Percentiles rank a stretch among this genome's conserved stretches.
These are phyloP conservation scores for Rhabditophanes sp. DNA, from an alignment of 2,888 invertebrate species.

Conservation along the genomic window DNA sequence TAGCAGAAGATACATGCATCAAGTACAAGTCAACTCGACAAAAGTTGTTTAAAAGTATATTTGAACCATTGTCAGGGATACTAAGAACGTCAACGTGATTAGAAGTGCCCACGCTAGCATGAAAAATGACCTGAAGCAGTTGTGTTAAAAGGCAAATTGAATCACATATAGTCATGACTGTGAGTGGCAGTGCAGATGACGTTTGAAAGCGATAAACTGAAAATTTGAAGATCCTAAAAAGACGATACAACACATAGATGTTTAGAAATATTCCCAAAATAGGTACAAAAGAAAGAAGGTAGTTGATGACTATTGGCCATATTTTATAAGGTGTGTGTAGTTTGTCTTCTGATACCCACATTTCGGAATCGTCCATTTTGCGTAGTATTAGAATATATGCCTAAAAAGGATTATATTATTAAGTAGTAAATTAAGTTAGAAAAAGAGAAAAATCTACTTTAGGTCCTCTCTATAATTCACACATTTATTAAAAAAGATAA, in stretches of 20 bases:
- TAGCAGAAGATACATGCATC: slow-evolving; percentile 36
- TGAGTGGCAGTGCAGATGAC: slow-evolving; percentile 33
- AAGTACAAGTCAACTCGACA: slow-evolving; percentile 30
- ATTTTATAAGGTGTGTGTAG: too few species aligned
- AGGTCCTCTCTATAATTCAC: too few species aligned
- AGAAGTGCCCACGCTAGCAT: slow-evolving; percentile 9
- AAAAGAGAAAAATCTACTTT: too few species aligned
- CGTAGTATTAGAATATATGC: too few species aligned
- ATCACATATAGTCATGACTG: slow-evolving; percentile 33
- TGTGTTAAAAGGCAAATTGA: slow-evolving; percentile 19
- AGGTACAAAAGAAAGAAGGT: slow-evolving; percentile 26
- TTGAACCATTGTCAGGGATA: not conserved
- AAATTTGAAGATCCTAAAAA: slow-evolving; percentile 1
- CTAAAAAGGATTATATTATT: too few species aligned
- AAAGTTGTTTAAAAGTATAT: too few species aligned
- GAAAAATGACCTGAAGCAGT: slow-evolving; percentile 21
- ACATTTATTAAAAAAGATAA: too few species aligned
- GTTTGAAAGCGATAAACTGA: slow-evolving; percentile 28
- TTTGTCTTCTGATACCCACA: too few species aligned
- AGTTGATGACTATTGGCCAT: too few species aligned
- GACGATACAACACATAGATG: slow-evolving; percentile 22
- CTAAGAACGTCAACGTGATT: not conserved
- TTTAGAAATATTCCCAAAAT: slow-evolving; percentile 29
- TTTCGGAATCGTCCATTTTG: too few species aligned
- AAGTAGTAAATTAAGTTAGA: too few species aligned